Percentiles rank a stretch among this genome's conserved stretches.
These are phyloP conservation scores for Tolmerus cingulatus DNA, from an alignment of 2,888 invertebrate genomes.

Conservation along the genomic window DNA sequence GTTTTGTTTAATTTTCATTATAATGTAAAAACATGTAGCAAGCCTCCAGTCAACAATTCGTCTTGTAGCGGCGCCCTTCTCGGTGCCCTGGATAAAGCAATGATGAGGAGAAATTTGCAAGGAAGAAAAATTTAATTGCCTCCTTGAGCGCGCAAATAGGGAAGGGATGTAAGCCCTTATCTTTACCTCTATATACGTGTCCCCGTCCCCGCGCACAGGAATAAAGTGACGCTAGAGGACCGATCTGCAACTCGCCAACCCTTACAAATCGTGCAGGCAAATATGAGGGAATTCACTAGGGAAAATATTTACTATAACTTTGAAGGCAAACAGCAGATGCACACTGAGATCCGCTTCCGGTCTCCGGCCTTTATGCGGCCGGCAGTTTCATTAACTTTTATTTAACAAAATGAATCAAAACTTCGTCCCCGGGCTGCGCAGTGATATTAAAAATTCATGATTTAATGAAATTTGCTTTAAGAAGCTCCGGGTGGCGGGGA, in stretches of 20 bases:
- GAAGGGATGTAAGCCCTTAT: neutral
- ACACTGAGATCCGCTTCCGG: constrained; percentile 7
- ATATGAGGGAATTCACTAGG: constrained; percentile 17
- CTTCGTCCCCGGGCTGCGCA: neutral
- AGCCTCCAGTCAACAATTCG: constrained; percentile 25
- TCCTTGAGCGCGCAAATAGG: constrained; percentile 9
- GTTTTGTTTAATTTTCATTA: constrained; percentile 44
- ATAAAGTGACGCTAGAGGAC: neutral
- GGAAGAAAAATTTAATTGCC: constrained; percentile 28
- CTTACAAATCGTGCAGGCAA: constrained; percentile 29
- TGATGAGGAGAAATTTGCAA: constrained; percentile 4
- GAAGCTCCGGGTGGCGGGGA: neutral
- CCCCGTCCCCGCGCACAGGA: neutral
- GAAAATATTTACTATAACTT: constrained; percentile 38
- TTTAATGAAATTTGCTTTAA: constrained; percentile 25
- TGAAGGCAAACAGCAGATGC: constrained; percentile 8
- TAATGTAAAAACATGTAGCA: constrained; percentile 40
- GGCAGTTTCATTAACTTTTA: constrained; percentile 19
- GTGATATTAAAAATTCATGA: constrained; percentile 25
- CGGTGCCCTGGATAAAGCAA: neutral
- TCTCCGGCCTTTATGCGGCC: neutral
- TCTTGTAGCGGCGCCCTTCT: neutral
- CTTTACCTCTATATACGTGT: neutral
- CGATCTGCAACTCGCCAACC: neutral
- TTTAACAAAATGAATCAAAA: constrained; percentile 2